Evolutionary conservation across 2,888 invertebrate genomes (phyloP).

Genomic region (Tenthredo distinguenda): DNA sequence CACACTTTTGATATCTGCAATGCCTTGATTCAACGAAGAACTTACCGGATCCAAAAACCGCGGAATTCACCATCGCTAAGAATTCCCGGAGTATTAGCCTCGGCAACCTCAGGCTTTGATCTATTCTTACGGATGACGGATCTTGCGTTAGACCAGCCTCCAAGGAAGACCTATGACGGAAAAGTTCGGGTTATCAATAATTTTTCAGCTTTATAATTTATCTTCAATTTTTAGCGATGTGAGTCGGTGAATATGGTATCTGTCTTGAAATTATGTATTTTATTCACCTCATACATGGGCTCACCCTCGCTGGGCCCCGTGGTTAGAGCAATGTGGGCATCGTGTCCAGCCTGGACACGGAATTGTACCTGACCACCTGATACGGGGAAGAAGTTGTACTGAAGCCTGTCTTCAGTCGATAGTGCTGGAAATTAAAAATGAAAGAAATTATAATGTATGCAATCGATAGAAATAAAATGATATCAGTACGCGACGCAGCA

Average conservation of each 20-base stretch:
- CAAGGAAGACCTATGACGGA: constrained; percentile 85
- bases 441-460: not conserved
- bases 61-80: constrained; percentile 87
- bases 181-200: not conserved
- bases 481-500: not conserved
- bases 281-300: constrained; percentile 88
- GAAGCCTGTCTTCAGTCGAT: constrained; percentile 88
- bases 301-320: constrained; percentile 85
- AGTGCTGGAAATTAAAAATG: constrained; percentile 83
- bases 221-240: not conserved
- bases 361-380: constrained; percentile 86
- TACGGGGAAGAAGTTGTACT: constrained; percentile 90
- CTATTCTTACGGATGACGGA: constrained; percentile 90
- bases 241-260: not conserved
- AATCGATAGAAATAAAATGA: not conserved
- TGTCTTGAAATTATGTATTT: not conserved
- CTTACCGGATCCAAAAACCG: constrained; percentile 91
- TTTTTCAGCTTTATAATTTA: not conserved
- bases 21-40: not conserved
- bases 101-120: constrained; percentile 87
- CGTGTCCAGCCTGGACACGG: constrained; percentile 88
- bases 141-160: constrained; percentile 93
- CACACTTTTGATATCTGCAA: not conserved
- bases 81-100: constrained; percentile 86
- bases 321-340: constrained; percentile 92